These are phyloP conservation scores for Archilochus colubris DNA, from an alignment of 2,113 vertebrate species.

Conservation along the genomic window DNA sequence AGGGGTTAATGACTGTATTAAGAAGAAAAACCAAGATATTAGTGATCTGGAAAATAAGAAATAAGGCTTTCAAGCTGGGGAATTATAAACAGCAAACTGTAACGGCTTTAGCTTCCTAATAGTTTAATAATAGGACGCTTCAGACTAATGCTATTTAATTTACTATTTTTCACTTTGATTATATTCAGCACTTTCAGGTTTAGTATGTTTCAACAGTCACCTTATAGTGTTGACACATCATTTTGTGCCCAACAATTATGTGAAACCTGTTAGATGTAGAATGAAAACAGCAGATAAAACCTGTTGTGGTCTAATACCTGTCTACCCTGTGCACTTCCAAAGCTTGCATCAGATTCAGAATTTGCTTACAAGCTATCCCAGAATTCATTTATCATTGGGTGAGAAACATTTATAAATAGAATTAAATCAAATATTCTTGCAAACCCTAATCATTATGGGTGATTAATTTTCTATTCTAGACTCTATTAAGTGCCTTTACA, in stretches of 20 bases:
- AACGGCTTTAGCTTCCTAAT: background rate
- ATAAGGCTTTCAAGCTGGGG: background rate
- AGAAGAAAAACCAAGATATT: background rate
- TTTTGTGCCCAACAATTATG: background rate
- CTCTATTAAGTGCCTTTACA: slow-evolving; percentile 60
- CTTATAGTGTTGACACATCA: background rate
- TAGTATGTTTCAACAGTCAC: background rate
- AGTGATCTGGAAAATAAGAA: slow-evolving; percentile 26
- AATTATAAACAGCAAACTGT: slow-evolving; percentile 8
- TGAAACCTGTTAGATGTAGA: background rate
- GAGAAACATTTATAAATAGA: slow-evolving; percentile 73
- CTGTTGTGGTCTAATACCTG: background rate
- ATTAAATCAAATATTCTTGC: slow-evolving; percentile 72
- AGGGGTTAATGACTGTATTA: background rate
- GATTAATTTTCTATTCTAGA: slow-evolving; percentile 74
- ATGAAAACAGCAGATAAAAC: background rate
- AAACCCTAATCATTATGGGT: slow-evolving; percentile 69
- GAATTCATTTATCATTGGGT: slow-evolving; percentile 45
- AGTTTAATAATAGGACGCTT: slow-evolving; percentile 11
- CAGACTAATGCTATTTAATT: slow-evolving; percentile 25
- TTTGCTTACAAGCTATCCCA: slow-evolving; percentile 30
- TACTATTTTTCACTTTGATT: slow-evolving; percentile 14
- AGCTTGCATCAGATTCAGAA: slow-evolving; percentile 40
- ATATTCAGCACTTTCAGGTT: background rate
- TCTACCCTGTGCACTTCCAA: background rate